A percentile compares a stretch with the other conserved stretches of the same genome.
Evolutionary conservation across 2,113 vertebrate genomes (phyloP).

Genomic region (Aspiorhynchus laticeps): DNA sequence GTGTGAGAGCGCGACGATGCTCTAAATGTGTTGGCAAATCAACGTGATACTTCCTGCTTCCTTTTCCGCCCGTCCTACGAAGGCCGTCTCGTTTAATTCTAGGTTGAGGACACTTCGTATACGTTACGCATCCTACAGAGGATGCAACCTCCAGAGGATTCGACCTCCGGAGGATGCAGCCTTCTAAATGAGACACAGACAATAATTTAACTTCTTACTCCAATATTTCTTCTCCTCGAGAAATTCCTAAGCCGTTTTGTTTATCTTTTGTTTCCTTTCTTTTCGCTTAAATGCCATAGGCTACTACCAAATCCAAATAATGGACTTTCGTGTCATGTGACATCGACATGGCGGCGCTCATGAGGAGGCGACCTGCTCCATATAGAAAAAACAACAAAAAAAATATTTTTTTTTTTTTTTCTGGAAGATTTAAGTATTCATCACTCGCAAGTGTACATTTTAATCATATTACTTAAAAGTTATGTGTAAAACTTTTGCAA

Average conservation of each 20-base stretch:
- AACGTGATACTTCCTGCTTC: too few species aligned
- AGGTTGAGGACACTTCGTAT: too few species aligned
- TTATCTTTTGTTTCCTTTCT: background rate
- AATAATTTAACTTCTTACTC: background rate
- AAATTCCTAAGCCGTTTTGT: background rate
- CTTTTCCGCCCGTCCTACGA: too few species aligned
- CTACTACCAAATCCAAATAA: background rate
- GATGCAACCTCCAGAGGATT: too few species aligned
- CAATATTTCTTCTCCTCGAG: background rate
- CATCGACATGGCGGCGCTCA: background rate
- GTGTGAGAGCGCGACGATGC: too few species aligned
- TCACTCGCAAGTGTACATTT: background rate
- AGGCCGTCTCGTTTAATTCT: too few species aligned
- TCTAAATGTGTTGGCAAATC: too few species aligned
- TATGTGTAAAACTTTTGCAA: background rate
- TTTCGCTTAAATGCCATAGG: too few species aligned
- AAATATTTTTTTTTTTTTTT: background rate
- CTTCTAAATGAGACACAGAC: too few species aligned
- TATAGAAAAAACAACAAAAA: background rate
- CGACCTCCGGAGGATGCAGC: too few species aligned
- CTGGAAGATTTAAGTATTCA: background rate
- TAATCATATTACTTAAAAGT: background rate
- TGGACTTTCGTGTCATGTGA: constrained; percentile 6
- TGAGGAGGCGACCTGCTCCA: background rate
- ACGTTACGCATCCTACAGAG: too few species aligned